These are phyloP conservation scores for Seira musarum DNA, from an alignment of 2,888 invertebrate genomes.

Conservation along the genomic window DNA sequence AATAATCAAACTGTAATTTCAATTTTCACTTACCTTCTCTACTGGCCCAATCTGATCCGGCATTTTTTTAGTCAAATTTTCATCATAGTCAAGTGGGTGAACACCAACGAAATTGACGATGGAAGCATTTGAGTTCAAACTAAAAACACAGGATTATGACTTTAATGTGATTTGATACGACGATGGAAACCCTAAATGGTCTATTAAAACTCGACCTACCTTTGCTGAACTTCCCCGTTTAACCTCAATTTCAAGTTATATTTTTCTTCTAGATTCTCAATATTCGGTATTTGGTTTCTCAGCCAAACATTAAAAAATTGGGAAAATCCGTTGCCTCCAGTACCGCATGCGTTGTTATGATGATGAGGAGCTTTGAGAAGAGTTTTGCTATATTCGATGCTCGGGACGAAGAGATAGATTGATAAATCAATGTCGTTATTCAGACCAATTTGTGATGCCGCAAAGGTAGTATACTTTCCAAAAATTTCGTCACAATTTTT, in stretches of 20 bases:
- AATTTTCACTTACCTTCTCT: constrained; percentile 1
- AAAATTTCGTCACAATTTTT: constrained; percentile 39
- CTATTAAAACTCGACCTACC: background rate
- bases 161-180: too few relatives aligned
- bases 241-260: background rate
- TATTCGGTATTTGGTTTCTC: too few relatives aligned
- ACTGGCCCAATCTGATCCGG: background rate
- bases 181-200: background rate
- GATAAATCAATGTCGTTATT: background rate
- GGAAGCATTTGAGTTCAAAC: background rate
- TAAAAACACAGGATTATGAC: too few relatives aligned
- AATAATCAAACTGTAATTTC: too few relatives aligned
- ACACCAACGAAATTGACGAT: constrained; percentile 15
- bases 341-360: too few relatives aligned
- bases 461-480: constrained; percentile 15
- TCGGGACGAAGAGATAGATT: background rate
- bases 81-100: constrained; percentile 8
- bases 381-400: background rate
- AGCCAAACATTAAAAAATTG: constrained; percentile 8
- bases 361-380: background rate
- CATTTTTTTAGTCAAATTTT: background rate
- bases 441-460: background rate
- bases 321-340: background rate
- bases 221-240: background rate
- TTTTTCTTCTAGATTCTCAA: too few relatives aligned